Conservation (phyloP, 2,113 vertebrate species). For the Nothobranchius kuhntae region DNA sequence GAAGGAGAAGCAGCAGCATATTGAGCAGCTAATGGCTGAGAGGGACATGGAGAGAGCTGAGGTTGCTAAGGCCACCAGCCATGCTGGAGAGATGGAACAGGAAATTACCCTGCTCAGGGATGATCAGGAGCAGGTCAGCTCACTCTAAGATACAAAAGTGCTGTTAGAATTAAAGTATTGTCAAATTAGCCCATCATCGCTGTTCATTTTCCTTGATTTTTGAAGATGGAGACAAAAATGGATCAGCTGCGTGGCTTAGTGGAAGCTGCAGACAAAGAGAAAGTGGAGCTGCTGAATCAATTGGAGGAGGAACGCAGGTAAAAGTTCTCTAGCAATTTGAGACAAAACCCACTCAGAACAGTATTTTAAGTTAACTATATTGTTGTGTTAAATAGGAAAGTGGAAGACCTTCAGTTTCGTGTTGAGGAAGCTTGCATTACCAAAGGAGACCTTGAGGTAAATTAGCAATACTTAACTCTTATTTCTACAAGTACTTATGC, state of each 20-base stretch:
- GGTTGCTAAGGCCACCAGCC: slow-evolving; percentile 94
- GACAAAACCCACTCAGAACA: neutral
- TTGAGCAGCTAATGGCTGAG: slow-evolving; percentile 96
- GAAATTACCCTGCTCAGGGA: slow-evolving; percentile 88
- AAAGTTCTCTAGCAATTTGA: slow-evolving; percentile 12
- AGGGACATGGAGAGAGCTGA: slow-evolving; percentile 95
- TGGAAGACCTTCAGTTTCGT: slow-evolving; percentile 98
- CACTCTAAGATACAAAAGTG: neutral
- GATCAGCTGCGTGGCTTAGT: slow-evolving; percentile 94
- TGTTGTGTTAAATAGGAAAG: slow-evolving; percentile 83
- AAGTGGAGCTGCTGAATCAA: slow-evolving; percentile 95
- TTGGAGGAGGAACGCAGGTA: slow-evolving; percentile 97
- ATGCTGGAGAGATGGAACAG: slow-evolving; percentile 93
- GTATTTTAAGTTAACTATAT: neutral
- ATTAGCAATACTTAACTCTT: slow-evolving; percentile 10
- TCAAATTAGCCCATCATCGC: neutral
- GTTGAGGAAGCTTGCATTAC: slow-evolving; percentile 98
- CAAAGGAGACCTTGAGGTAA: slow-evolving; percentile 99
- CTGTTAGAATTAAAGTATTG: neutral
- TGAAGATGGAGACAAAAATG: slow-evolving; percentile 96
- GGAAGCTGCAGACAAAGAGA: slow-evolving; percentile 94
- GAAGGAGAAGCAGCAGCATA: slow-evolving; percentile 99
- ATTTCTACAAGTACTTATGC: neutral
- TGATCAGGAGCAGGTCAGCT: slow-evolving; percentile 91
- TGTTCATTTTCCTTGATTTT: slow-evolving; percentile 34